Conservation (phyloP, 2,113 vertebrate genomes). For the Desmodus rotundus region DNA sequence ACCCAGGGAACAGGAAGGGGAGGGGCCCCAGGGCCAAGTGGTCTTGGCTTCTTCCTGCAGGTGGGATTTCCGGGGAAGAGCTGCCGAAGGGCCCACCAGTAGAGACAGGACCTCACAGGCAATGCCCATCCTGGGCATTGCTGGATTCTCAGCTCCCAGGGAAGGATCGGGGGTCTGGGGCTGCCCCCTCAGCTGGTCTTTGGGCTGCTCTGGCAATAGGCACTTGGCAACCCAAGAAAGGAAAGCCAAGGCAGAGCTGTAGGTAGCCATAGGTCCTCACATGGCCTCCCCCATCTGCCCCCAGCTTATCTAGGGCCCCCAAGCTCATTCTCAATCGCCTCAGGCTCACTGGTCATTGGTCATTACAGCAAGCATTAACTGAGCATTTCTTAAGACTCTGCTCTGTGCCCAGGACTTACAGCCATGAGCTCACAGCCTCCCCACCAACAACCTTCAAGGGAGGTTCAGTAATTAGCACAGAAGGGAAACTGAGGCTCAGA, state of each 20-base stretch:
- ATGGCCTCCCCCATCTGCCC: accelerated
- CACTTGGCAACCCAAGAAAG: accelerated
- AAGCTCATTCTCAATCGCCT: background rate
- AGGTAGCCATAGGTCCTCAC: background rate
- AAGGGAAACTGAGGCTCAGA: background rate
- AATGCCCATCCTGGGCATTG: background rate
- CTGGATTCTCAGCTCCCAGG: background rate
- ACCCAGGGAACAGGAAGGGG: background rate
- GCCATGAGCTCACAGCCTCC: background rate
- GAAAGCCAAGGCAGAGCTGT: background rate
- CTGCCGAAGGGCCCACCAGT: background rate
- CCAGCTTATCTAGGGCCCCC: background rate
- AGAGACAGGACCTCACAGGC: background rate
- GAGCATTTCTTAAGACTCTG: background rate
- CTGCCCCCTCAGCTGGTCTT: background rate
- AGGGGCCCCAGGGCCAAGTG: no score
- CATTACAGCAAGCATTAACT: accelerated
- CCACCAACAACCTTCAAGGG: no score
- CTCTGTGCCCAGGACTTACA: background rate
- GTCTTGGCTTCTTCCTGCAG: background rate
- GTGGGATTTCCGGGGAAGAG: background rate
- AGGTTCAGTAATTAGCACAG: background rate
- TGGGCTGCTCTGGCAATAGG: background rate
- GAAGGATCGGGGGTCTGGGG: no score
- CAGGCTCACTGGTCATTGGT: accelerated